Evolutionary conservation across 2,797 vertebrate species (phyloP), one percentile per base, ranked within the genome.

Genomic region (Thripadectes ignobilis): DNA sequence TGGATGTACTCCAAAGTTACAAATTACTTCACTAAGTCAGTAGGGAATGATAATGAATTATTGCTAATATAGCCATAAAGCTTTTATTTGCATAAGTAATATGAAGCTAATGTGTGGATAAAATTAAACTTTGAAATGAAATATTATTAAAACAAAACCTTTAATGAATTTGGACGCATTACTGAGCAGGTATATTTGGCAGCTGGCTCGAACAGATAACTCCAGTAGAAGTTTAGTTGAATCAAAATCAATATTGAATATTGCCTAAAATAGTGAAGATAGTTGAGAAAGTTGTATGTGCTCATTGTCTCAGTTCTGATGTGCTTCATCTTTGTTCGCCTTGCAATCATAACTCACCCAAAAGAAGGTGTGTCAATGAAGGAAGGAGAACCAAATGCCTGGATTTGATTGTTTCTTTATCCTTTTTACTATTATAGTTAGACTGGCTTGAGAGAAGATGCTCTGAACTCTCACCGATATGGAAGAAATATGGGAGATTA

Each of bases 81-180:
- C 88, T 92, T 85, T 96, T 97, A 97, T 98, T 98, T 97, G 95
- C 81, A 67, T 95, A 92, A 95, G 96, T 96, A 95, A 98, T 97
- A 97, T 26, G 88, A 93, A 96, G 85, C 88, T 95, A 94, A 89
- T 93, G 48, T 93, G 79, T 93, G 93, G 90, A 93, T 96, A 96
- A 96, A 97, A 97, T 96, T 95, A 93, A 96, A 91, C 68, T 96
- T 96, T 93, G 89, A 97, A 96, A 90, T 90, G 92, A 97, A 97
- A 96, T 97, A 94, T 86, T 96, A 93, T 96, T 97, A 88, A 96
- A 97, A 95, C 92, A 95, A 94, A 95, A 93, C 29, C 10, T 68
- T 86, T 95, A 96, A 96, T 95, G 81, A 93, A 95, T 97, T 93
- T 94, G 95, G 95, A 94, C 80, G 74, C 57, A 36, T 94, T 95